A percentile compares a stretch with the other conserved stretches of the same genome.
phyloP scores from a whole-genome alignment of 2,797 vertebrate species.

The Poecilia picta region DNA sequence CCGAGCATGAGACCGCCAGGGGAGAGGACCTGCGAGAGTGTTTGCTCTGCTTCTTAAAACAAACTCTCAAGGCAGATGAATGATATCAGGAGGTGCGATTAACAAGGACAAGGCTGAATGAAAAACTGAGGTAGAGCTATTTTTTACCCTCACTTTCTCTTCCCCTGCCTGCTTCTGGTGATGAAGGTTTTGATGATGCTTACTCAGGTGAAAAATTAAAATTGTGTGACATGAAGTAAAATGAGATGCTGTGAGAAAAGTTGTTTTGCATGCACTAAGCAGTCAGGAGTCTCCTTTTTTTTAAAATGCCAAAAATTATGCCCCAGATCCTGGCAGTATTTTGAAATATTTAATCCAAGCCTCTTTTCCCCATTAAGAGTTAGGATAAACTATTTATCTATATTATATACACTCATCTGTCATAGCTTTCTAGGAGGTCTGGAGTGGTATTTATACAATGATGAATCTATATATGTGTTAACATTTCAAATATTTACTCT shows the following conservation, averaged over 20 bases:
- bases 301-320: constrained; percentile 30
- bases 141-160: constrained; percentile 34
- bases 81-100: constrained; percentile 74
- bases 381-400: constrained; percentile 77
- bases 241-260: constrained; percentile 13
- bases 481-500: constrained; percentile 64
- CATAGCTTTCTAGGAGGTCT: constrained; percentile 59
- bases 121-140: constrained; percentile 63
- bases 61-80: constrained; percentile 76
- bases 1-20: constrained; percentile 65
- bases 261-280: neutral
- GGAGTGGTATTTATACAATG: constrained; percentile 34
- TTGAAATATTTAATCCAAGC: constrained; percentile 37
- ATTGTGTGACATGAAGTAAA: constrained; percentile 22
- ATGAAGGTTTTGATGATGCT: constrained; percentile 43
- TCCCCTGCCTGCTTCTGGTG: constrained; percentile 25
- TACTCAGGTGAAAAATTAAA: constrained; percentile 26
- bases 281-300: constrained; percentile 18
- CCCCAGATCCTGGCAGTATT: constrained; percentile 44
- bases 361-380: constrained; percentile 67
- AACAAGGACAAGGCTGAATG: constrained; percentile 65
- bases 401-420: constrained; percentile 76
- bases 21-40: constrained; percentile 60
- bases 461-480: constrained; percentile 50
- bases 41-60: constrained; percentile 79